These are phyloP conservation scores for Lampris incognitus DNA, from an alignment of 2,113 vertebrate species.

Conservation along the genomic window DNA sequence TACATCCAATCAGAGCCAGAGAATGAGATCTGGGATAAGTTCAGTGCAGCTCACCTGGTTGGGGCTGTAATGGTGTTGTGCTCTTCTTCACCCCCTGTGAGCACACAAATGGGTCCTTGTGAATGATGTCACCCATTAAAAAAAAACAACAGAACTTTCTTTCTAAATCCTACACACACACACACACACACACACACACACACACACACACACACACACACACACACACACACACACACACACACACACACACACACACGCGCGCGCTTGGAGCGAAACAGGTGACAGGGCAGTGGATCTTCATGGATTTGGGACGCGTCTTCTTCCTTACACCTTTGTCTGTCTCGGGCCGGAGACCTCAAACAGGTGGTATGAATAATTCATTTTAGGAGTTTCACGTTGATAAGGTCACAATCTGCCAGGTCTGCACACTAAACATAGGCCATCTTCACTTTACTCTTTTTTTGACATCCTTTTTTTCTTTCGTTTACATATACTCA, in stretches of 20 bases:
- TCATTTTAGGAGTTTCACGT: slow-evolving; percentile 78
- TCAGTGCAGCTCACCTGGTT: background rate
- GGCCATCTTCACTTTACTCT: slow-evolving; percentile 44
- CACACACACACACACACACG: background rate
- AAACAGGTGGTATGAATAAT: slow-evolving; percentile 82
- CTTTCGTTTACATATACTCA: too few relatives aligned
- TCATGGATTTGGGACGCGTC: slow-evolving; percentile 55
- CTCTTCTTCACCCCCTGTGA: slow-evolving; percentile 20
- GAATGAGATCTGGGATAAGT: slow-evolving; percentile 7
- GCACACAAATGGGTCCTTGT: slow-evolving; percentile 37
- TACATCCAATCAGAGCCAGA: background rate
- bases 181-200: too few relatives aligned
- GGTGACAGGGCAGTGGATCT: slow-evolving; percentile 48
- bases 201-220: too few relatives aligned
- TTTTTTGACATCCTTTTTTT: background rate
- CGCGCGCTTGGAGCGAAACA: background rate
- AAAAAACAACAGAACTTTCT: too few relatives aligned
- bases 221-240: background rate
- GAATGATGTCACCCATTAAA: background rate
- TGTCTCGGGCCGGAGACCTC: slow-evolving; percentile 78
- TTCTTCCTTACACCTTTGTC: slow-evolving; percentile 73
- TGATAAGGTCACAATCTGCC: slow-evolving; percentile 83
- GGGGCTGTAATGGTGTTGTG: background rate
- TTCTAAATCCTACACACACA: too few relatives aligned
- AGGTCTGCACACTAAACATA: slow-evolving; percentile 72